Evolutionary conservation across 2,888 invertebrate genomes (phyloP), one percentile per base, ranked within the genome.

Genomic region (Allophyes oxyacanthae): DNA sequence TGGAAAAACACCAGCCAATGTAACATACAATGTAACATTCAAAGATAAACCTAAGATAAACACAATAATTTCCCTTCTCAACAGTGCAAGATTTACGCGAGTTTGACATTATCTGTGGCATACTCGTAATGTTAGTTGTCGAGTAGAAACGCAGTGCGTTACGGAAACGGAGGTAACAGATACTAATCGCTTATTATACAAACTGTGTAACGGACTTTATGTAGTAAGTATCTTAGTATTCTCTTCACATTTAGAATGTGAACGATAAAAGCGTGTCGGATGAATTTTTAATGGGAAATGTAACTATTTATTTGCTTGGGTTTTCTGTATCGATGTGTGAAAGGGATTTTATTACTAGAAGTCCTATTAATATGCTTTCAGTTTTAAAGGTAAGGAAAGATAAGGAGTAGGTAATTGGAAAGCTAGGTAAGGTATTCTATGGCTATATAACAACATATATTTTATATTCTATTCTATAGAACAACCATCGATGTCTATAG

Each of bases 161-260:
- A 56, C 53, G 64, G 71, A 59, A 64, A 64, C 44, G 41, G 46
- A 56, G 53, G 68, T 64, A 64, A 63, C 55, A 59, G 41, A 38
- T 60, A 50, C 68, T 72, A 64, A 72, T 56, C 34, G 73, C 42
- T 49, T 72, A 59, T 15, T 54, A 67, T 67, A 72, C 55, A 63
- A 66, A 55, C 49, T 40, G 44, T 61, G 56, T 60, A 43, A 68
- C 50, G 14, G 36, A 41, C 44, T 62, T 69, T 45, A 42, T 43
- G 64, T 49, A 20, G 20, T 45, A 13, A 38, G 37, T 56, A n/a
- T 59, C 56, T 70, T 56, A 15, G 66, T 71, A 68, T 68, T 68
- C 72, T 40, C 36, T 38, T 8, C 67, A 46, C 67, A 68, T 40
- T 71, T 51, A 49, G 38, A 50, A 52, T 20, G 28, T 41, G 38